phyloP scores from a whole-genome alignment of 2,888 invertebrate species.

The Acronicta aceris region DNA sequence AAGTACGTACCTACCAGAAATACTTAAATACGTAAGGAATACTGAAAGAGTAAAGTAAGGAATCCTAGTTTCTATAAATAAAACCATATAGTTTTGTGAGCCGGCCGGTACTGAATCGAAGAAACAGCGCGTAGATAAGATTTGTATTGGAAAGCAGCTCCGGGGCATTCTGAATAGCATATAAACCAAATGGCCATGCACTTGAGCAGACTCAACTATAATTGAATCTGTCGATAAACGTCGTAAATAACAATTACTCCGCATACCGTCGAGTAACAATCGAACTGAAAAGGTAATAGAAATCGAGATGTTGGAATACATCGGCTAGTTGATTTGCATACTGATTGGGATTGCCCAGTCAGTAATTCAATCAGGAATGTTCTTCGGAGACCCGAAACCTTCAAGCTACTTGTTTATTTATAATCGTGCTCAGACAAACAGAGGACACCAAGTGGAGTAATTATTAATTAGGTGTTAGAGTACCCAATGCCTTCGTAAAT shows the following conservation, averaged over 20 bases:
- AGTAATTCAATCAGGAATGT: neutral
- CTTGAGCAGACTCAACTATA: conserved; percentile 59
- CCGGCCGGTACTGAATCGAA: conserved; percentile 22
- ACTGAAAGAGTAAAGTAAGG: conserved; percentile 1
- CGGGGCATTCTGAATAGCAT: conserved; percentile 50
- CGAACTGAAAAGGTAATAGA: conserved; percentile 26
- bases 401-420: neutral
- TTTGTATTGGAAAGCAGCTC: conserved; percentile 49
- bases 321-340: conserved; percentile 1
- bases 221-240: conserved; percentile 65
- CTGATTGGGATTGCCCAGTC: neutral
- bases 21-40: neutral
- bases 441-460: too few species aligned
- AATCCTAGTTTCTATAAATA: conserved; percentile 42
- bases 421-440: neutral
- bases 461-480: neutral
- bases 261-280: conserved; percentile 35
- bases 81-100: conserved; percentile 39
- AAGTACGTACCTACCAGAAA: too few species aligned
- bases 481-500: too few species aligned
- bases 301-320: conserved; percentile 4
- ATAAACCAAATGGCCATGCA: conserved; percentile 69
- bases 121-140: conserved; percentile 45
- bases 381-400: neutral
- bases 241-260: conserved; percentile 58